Base-by-base conservation (phyloP, 1,140 invertebrate genomes). In the Drosophila subobscura region DNA sequence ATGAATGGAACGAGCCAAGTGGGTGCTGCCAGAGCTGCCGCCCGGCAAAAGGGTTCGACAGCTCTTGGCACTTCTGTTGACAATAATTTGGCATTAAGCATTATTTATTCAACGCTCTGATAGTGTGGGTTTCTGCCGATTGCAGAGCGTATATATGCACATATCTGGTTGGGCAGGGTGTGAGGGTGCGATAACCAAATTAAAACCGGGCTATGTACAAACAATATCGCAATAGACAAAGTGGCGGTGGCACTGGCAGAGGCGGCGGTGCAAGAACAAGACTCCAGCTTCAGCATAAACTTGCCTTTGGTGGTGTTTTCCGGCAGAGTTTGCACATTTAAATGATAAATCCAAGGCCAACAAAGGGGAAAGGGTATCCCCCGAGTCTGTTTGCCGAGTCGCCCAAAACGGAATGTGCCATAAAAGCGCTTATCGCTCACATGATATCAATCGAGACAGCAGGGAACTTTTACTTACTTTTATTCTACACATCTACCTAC, bases 1-100 rank as follows among this genome's bases (percentile, higher is more conserved):
- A 47, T 44, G 52, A 29, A 20, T 20, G 16, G 16, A 20, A 20
- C 54, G 57, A 29, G 8, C 37, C 51, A 49, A 40, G 22, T 51
- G 59, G 16, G 23, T 58, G 53, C 3, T 58, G 53, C 3, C 67
- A 55, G 60, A 54, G 47, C 45, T 22, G 42, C 33, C 37, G 37
- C 52, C 37, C 33, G 71, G 71, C 71, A 73, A 74, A 73, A 74
- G 71, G 52, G 59, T 74, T 80, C 81, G 79, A 85, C 81, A 75
- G 74, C 78, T 75, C 61, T 65, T 70, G 66, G 56, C 75, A 61
- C 54, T 79, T 70, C 47, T 66, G 66, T 67, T 86, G 75, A 79
- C 78, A 78, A 86, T 86, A 88, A 88, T 86, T 65, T 72, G 83
- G 83, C 66, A 78, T 86, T 86, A 86, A 86, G 71, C 56, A 70